Percentiles rank a stretch among this genome's conserved stretches.
These are phyloP conservation scores for Solen grandis DNA, from an alignment of 1,140 invertebrate species.

Conservation along the genomic window DNA sequence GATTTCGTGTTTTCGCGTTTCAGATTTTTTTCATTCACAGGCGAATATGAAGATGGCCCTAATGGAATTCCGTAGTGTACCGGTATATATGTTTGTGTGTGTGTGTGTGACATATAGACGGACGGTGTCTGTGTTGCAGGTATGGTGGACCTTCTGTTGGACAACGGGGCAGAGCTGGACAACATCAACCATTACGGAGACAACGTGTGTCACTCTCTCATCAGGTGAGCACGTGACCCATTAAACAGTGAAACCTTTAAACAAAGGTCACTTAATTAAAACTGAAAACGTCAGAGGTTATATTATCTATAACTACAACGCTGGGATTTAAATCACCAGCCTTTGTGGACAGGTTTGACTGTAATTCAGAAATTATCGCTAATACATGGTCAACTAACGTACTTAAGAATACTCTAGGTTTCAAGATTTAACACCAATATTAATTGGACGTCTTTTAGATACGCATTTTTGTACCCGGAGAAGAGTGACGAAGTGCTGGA, in stretches of 20 bases:
- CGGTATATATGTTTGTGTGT: neutral
- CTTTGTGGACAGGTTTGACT: neutral
- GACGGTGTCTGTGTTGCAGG: conserved; percentile 2
- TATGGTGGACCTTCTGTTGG: conserved; percentile 60
- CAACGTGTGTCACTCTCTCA: conserved; percentile 66
- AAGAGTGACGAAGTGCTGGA: conserved; percentile 55
- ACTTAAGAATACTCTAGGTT: neutral
- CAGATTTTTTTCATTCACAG: too few species aligned
- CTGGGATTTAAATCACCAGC: neutral
- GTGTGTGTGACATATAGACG: neutral
- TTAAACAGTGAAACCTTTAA: neutral
- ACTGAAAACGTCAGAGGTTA: neutral
- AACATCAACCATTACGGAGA: conserved; percentile 59
- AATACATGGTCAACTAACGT: neutral
- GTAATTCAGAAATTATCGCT: neutral
- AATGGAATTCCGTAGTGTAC: neutral
- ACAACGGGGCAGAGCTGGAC: conserved; percentile 53
- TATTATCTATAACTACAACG: neutral
- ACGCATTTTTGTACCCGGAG: conserved; percentile 61
- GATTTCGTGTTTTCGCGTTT: too few species aligned
- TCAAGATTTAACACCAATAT: neutral
- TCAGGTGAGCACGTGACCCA: conserved; percentile 50
- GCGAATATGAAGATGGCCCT: too few species aligned
- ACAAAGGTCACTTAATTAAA: too few species aligned
- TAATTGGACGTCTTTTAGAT: neutral